Evolutionary conservation across 2,888 invertebrate genomes (phyloP).

Genomic region (Habroteleia sp.): DNA sequence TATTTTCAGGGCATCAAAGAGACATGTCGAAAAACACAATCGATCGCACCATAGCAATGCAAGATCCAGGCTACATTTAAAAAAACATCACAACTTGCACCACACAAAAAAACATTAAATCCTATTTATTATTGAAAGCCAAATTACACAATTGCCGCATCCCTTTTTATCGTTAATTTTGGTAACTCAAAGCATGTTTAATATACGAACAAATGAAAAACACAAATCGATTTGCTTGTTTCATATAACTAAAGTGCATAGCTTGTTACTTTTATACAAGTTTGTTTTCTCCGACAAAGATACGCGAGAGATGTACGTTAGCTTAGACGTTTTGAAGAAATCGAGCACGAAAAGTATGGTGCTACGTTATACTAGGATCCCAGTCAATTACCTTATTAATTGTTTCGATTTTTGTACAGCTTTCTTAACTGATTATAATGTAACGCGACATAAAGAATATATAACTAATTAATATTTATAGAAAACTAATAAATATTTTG

Average conservation of each 20-base stretch:
- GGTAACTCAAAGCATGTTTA: constrained; percentile 35
- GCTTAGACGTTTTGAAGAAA: constrained; percentile 13
- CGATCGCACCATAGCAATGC: constrained; percentile 74
- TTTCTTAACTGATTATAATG: constrained; percentile 74
- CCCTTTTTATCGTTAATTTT: constrained; percentile 20
- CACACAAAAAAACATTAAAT: constrained; percentile 74
- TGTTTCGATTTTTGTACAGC: constrained; percentile 77
- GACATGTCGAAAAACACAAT: constrained; percentile 71
- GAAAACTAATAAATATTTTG: constrained; percentile 63
- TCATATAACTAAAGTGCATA: not conserved
- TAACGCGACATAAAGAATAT: constrained; percentile 73
- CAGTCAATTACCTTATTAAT: constrained; percentile 73
- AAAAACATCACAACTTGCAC: constrained; percentile 74
- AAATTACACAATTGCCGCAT: constrained; percentile 32
- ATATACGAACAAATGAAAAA: not conserved
- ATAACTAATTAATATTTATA: constrained; percentile 70
- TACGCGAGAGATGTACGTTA: not conserved
- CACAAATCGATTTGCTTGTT: constrained; percentile 5
- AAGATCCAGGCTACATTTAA: constrained; percentile 74
- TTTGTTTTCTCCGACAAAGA: constrained; percentile 4
- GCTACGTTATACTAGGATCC: constrained; percentile 71
- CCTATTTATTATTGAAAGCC: constrained; percentile 38
- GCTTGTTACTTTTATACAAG: constrained; percentile 14
- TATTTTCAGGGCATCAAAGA: constrained; percentile 61
- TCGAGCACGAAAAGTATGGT: constrained; percentile 68